Evolutionary conservation across 2,888 invertebrate species (phyloP).

Genomic region (Syritta pipiens): DNA sequence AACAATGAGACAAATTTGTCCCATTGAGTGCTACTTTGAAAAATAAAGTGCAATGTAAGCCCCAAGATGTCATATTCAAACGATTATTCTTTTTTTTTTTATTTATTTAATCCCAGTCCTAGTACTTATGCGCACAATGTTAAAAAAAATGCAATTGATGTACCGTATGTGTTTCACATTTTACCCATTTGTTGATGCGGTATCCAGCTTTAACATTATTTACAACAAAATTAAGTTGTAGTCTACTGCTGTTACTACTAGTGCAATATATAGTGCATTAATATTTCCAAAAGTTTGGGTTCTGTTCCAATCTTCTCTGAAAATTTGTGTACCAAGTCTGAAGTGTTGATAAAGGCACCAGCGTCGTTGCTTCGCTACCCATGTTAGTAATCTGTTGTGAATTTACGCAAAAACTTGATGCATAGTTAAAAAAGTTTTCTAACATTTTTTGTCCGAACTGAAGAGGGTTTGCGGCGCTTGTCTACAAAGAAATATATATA

Average conservation of each 20-base stretch:
- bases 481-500: slow-evolving; percentile 71
- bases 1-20: no score
- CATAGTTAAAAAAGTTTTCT: slow-evolving; percentile 94
- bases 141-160: no score
- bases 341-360: slow-evolving; percentile 91
- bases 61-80: no score
- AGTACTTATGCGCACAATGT: no score
- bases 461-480: slow-evolving; percentile 81
- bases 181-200: slow-evolving; percentile 25
- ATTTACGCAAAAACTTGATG: slow-evolving; percentile 91
- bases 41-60: no score
- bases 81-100: no score
- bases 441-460: slow-evolving; percentile 94
- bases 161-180: no score
- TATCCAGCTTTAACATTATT: slow-evolving; percentile 21
- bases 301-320: slow-evolving; percentile 90
- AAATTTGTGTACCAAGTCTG: slow-evolving; percentile 98
- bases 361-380: slow-evolving; percentile 85
- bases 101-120: no score
- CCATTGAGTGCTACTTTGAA: no score
- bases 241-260: slow-evolving; percentile 16
- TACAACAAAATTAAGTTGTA: slow-evolving; percentile 20
- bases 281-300: slow-evolving; percentile 95
- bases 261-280: slow-evolving; percentile 54
- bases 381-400: slow-evolving; percentile 89